Conservation (phyloP, 2,888 invertebrate genomes). For the Erebia epiphron region DNA sequence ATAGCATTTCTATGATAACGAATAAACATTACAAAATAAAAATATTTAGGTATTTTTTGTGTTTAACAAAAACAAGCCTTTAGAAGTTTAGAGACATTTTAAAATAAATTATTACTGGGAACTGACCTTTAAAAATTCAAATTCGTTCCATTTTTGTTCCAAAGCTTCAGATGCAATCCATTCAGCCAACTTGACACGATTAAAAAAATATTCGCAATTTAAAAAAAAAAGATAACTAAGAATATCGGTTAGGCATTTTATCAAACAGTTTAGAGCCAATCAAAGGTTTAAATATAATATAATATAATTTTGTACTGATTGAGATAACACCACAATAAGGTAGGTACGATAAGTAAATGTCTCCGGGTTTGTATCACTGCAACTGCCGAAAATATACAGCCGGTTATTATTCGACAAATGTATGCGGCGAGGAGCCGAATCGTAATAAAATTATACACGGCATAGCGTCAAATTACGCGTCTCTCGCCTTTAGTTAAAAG, state of each 20-base stretch:
- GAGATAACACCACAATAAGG: conserved; percentile 76
- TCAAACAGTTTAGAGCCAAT: conserved; percentile 74
- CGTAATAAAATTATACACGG: conserved; percentile 82
- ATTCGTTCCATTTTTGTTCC: conserved; percentile 30
- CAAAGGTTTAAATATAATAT: conserved; percentile 76
- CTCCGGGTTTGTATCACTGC: conserved; percentile 53
- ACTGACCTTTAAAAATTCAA: conserved; percentile 32
- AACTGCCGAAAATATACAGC: conserved; percentile 55
- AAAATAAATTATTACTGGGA: conserved; percentile 17
- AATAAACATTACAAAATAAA: conserved; percentile 10
- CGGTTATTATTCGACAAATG: conserved; percentile 56
- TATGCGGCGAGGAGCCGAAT: conserved; percentile 70
- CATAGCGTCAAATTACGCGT: conserved; percentile 82
- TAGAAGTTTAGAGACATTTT: background rate
- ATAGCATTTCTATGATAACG: conserved; percentile 36
- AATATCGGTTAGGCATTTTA: conserved; percentile 55
- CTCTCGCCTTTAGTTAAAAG: conserved; percentile 83
- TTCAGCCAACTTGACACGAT: conserved; percentile 21
- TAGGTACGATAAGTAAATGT: conserved; percentile 69
- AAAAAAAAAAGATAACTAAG: conserved; percentile 43
- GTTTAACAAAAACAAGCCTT: background rate
- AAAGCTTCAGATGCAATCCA: conserved; percentile 11
- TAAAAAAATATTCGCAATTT: conserved; percentile 33
- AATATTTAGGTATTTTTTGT: too few relatives aligned
- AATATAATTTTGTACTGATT: conserved; percentile 69